Percentiles rank a stretch among this genome's conserved stretches.
These are phyloP conservation scores for Orientallactaga sibirica DNA, from an alignment of 2,797 vertebrate genomes.

Conservation along the genomic window DNA sequence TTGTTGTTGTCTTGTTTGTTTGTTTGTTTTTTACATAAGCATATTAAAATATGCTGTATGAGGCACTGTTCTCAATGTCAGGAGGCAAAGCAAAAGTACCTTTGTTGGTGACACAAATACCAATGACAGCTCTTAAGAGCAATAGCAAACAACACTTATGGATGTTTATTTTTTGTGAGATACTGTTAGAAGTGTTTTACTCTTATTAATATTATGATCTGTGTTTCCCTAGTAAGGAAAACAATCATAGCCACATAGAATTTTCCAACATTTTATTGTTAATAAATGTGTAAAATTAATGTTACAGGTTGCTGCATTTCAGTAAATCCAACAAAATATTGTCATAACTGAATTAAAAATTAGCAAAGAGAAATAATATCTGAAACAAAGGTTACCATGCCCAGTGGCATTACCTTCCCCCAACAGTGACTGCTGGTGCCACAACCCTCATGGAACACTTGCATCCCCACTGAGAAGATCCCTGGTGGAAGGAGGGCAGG, in stretches of 20 bases:
- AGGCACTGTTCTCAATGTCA: background rate
- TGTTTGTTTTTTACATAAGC: background rate
- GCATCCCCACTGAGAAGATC: no score
- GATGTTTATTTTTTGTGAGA: background rate
- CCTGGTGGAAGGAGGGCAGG: no score
- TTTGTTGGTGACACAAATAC: background rate
- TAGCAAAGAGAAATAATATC: no score
- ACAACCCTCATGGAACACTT: no score
- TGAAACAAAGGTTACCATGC: no score
- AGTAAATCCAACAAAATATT: background rate
- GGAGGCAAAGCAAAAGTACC: background rate
- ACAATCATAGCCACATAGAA: background rate
- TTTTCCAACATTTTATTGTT: background rate
- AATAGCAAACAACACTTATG: background rate
- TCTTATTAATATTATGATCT: background rate
- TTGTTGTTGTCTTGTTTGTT: no score
- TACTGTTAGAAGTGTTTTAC: background rate
- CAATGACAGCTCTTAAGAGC: background rate
- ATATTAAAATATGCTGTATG: background rate
- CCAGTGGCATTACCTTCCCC: no score
- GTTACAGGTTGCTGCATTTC: background rate
- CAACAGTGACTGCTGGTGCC: no score
- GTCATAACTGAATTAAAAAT: no score
- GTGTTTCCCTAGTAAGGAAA: constrained; percentile 12
- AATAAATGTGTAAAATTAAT: background rate